Conservation (phyloP, 2,797 vertebrate species). For the Rhynchotus rufescens region DNA sequence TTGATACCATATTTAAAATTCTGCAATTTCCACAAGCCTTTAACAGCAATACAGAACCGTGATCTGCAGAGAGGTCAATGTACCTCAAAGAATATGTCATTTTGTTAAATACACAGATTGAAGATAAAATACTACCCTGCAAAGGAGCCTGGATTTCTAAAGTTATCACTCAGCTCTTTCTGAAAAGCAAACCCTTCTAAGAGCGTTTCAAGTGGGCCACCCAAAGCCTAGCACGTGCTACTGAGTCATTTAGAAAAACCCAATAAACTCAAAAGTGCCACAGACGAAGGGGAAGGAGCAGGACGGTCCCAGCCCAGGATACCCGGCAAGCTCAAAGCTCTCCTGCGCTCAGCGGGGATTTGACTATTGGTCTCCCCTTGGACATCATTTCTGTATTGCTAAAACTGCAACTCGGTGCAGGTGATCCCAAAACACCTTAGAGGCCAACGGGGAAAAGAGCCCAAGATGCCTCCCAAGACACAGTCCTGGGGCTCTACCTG, state of each 20-base stretch:
- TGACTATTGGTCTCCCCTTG: background rate
- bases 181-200: slow-evolving; percentile 62
- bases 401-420: background rate
- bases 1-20: background rate
- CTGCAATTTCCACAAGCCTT: background rate
- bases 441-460: background rate
- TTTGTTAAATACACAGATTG: background rate
- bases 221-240: slow-evolving; percentile 40
- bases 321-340: slow-evolving; percentile 54
- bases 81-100: accelerated
- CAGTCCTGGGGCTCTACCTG: background rate
- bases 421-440: background rate
- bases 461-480: background rate
- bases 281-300: slow-evolving; percentile 33
- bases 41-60: background rate
- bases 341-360: slow-evolving; percentile 26
- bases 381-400: accelerated
- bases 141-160: slow-evolving; percentile 48
- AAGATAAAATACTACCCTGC: background rate
- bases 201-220: slow-evolving; percentile 58
- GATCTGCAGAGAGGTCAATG: background rate
- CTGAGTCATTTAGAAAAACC: slow-evolving; percentile 66
- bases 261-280: slow-evolving; percentile 53
- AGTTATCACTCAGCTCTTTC: slow-evolving; percentile 44
- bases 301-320: slow-evolving; percentile 19